These are phyloP conservation scores for Cranoglanis bouderius DNA, from an alignment of 2,113 vertebrate genomes.

Conservation along the genomic window DNA sequence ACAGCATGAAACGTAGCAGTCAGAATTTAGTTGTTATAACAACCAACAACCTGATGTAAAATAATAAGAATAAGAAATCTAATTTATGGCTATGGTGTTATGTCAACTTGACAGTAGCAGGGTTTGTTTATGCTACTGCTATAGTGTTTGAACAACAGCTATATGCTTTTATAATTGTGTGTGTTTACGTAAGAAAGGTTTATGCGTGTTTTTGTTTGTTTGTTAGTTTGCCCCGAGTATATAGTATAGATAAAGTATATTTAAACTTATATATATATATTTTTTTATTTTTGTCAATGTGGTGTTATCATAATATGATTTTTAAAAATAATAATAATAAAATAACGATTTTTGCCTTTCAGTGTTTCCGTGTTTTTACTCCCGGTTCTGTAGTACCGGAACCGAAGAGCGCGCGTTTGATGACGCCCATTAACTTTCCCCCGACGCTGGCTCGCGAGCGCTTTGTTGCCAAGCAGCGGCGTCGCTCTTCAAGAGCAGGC, in stretches of 20 bases:
- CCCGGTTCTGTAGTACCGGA: conserved; percentile 84
- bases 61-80: no score
- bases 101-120: background rate
- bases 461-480: conserved; percentile 89
- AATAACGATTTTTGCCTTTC: conserved; percentile 82
- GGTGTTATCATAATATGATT: conserved; percentile 71
- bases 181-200: background rate
- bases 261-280: no score
- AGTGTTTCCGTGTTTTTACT: conserved; percentile 70
- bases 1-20: background rate
- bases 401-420: conserved; percentile 87
- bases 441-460: conserved; percentile 78
- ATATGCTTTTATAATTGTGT: background rate
- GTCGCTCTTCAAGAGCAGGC: conserved; percentile 82
- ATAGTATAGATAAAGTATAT: no score
- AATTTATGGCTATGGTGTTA: background rate
- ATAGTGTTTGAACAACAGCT: background rate
- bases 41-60: background rate
- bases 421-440: conserved; percentile 97
- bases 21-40: background rate
- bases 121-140: background rate
- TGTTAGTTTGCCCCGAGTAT: no score
- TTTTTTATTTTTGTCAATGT: conserved; percentile 57
- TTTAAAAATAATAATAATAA: background rate
- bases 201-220: background rate